phyloP scores from a whole-genome alignment of 2,797 vertebrate species.

The Pempheris klunzingeri region DNA sequence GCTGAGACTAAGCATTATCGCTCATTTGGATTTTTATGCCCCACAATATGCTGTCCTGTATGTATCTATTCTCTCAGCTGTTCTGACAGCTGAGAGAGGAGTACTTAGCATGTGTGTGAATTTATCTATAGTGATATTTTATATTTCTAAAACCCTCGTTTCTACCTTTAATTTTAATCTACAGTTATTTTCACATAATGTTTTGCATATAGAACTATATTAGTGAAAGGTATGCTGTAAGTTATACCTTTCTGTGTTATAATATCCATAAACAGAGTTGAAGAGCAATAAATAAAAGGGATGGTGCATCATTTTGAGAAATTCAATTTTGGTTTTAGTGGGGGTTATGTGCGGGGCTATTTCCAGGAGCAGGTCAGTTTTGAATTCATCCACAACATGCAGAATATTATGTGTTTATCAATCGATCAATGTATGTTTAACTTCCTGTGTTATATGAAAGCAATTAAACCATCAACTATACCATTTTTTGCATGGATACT shows the following conservation, averaged over 20 bases:
- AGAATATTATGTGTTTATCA: neutral
- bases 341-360: neutral
- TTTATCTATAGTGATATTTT: too few relatives aligned
- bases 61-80: neutral
- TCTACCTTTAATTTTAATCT: neutral
- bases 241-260: neutral
- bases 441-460: neutral
- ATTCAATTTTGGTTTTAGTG: neutral
- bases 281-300: constrained; percentile 11
- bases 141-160: neutral
- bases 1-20: constrained; percentile 37
- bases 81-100: neutral
- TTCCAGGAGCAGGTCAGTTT: neutral
- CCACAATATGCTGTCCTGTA: neutral
- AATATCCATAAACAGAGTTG: neutral
- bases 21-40: constrained; percentile 11
- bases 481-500: neutral
- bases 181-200: neutral
- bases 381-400: neutral
- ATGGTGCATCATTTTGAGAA: neutral
- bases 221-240: neutral
- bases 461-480: neutral
- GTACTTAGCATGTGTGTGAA: too few relatives aligned
- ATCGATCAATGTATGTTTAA: too few relatives aligned
- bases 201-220: too few relatives aligned